Conservation (phyloP, 1,140 invertebrate species). For the Orchesella cincta region DNA sequence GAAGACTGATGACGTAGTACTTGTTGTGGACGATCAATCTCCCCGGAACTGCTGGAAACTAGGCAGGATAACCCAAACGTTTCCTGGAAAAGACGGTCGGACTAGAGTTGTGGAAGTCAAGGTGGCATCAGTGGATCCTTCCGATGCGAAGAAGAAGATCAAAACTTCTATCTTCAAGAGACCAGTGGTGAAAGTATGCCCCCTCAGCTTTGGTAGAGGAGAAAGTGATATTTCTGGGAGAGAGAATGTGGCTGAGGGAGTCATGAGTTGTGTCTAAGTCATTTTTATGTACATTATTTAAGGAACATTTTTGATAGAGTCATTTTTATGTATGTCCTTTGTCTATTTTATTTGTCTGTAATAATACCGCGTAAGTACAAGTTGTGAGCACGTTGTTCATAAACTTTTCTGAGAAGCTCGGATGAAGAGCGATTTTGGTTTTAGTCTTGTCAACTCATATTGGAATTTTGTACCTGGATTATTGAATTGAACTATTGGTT, state of each 20-base stretch:
- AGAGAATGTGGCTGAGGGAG: slow-evolving; percentile 20
- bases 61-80: neutral
- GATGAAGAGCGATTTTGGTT: no score
- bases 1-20: neutral
- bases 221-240: neutral
- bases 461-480: no score
- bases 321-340: no score
- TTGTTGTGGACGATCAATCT: neutral
- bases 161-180: neutral
- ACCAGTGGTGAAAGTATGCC: neutral
- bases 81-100: neutral
- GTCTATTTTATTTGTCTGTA: no score
- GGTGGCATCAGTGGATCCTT: neutral
- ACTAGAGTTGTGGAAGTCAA: neutral
- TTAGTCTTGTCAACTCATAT: no score
- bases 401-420: no score
- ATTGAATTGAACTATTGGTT: no score
- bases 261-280: no score
- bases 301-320: no score
- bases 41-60: neutral
- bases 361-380: no score
- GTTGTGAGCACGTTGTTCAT: no score
- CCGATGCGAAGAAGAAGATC: neutral
- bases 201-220: neutral
- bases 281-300: no score